Evolutionary conservation across 2,888 invertebrate genomes (phyloP).

Genomic region (Tenodera sinensis): DNA sequence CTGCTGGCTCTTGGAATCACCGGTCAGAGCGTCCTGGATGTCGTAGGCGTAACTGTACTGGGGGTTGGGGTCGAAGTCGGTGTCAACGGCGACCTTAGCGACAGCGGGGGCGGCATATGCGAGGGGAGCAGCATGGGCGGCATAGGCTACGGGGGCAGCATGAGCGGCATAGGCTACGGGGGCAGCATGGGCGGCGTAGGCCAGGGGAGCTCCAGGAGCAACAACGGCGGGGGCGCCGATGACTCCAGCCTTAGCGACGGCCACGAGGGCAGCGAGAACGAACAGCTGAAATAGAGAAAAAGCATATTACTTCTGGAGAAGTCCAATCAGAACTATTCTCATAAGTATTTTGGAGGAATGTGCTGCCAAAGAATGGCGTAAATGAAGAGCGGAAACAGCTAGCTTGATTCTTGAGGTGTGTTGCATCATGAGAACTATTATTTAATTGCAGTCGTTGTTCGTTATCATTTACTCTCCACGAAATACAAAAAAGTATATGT

Average conservation of each 20-base stretch:
- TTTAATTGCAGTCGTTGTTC: background rate
- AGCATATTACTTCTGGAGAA: background rate
- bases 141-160: slow-evolving; percentile 35
- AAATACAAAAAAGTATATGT: no score
- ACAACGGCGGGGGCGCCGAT: slow-evolving; percentile 27
- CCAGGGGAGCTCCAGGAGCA: slow-evolving; percentile 21
- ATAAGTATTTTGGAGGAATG: no score
- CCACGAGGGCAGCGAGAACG: slow-evolving; percentile 31
- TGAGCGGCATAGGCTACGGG: slow-evolving; percentile 39
- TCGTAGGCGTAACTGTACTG: slow-evolving; percentile 32
- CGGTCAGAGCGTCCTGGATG: slow-evolving; percentile 30
- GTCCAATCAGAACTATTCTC: no score
- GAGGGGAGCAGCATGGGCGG: slow-evolving; percentile 27
- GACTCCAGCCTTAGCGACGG: slow-evolving; percentile 30
- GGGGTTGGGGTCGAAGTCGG: slow-evolving; percentile 32
- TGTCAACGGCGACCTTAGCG: slow-evolving; percentile 19
- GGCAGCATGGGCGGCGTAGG: no score
- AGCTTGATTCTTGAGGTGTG: background rate
- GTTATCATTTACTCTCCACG: background rate
- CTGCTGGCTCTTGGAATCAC: slow-evolving; percentile 30
- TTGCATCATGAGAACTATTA: background rate
- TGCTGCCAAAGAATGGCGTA: no score
- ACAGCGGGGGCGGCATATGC: slow-evolving; percentile 33
- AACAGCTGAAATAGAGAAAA: slow-evolving; percentile 18
- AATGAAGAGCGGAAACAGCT: background rate